Percentiles rank a stretch among this genome's conserved stretches.
Conservation (phyloP, 2,888 invertebrate genomes). For the Diogma glabrata region DNA sequence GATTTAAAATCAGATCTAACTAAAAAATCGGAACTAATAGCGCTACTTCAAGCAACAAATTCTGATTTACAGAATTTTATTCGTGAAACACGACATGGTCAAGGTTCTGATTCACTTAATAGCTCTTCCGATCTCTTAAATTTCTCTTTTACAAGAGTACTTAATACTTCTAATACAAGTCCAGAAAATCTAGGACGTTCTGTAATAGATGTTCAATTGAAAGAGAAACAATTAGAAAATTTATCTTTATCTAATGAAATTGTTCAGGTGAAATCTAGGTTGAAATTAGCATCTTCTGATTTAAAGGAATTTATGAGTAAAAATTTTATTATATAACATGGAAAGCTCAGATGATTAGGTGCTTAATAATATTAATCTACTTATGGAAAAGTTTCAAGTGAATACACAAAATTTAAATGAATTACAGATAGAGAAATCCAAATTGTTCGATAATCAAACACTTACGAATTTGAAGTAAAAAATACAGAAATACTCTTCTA, state of each 20-base stretch:
- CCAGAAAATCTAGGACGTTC: conserved; percentile 32
- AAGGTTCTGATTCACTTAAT: conserved; percentile 19
- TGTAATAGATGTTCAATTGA: conserved; percentile 33
- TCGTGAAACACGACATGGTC: conserved; percentile 24
- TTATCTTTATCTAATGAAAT: conserved; percentile 21
- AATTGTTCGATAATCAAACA: too few species aligned
- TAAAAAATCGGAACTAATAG: conserved; percentile 18
- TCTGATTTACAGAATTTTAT: conserved; percentile 29
- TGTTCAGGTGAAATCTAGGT: too few species aligned
- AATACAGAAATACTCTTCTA: too few species aligned
- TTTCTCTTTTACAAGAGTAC: conserved; percentile 21
- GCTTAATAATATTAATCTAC: too few species aligned
- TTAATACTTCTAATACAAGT: conserved; percentile 23
- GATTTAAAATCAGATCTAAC: background rate
- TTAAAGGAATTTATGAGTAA: too few species aligned
- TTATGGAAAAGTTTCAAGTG: too few species aligned
- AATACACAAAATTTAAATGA: too few species aligned
- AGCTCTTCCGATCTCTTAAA: conserved; percentile 30
- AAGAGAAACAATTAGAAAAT: conserved; percentile 33
- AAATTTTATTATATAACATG: too few species aligned
- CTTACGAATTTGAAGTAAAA: too few species aligned
- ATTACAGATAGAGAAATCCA: too few species aligned
- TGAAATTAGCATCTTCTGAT: too few species aligned
- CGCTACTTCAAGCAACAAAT: conserved; percentile 24
- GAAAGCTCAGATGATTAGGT: too few species aligned